phyloP scores from a whole-genome alignment of 2,797 vertebrate species.

The Tympanoctomys barrerae region DNA sequence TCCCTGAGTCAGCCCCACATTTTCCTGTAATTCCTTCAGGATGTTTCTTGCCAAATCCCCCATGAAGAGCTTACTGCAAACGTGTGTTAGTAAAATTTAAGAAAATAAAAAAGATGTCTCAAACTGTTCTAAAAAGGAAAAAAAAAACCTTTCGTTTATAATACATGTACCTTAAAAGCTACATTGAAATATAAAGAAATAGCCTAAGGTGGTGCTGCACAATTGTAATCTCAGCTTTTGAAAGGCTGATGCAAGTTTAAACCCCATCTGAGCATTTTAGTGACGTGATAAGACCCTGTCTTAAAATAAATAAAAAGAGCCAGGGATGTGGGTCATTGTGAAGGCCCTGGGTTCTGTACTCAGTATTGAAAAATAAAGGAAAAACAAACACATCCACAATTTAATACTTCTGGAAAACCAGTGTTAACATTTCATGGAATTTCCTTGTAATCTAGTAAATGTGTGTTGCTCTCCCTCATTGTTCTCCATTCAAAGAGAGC shows the following conservation, averaged over 20 bases:
- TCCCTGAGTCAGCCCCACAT: neutral
- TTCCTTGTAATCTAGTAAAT: neutral
- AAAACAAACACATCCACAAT: neutral
- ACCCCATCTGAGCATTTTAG: neutral
- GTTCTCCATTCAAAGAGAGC: neutral
- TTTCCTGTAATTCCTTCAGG: neutral
- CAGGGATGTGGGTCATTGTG: no score
- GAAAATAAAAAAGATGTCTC: neutral
- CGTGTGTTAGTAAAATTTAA: neutral
- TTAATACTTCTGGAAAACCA: neutral
- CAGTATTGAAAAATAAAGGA: neutral
- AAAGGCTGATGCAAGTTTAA: neutral
- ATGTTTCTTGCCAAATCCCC: neutral
- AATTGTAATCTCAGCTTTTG: neutral
- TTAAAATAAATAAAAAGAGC: neutral
- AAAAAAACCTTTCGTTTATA: neutral
- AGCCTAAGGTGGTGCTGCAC: neutral
- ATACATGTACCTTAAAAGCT: slow-evolving; percentile 4
- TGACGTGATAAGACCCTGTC: neutral
- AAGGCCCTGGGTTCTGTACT: neutral
- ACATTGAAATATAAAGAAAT: slow-evolving; percentile 19
- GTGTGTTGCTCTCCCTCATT: neutral
- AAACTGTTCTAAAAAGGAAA: neutral
- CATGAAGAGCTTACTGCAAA: neutral
- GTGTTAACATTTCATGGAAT: neutral